Evolutionary conservation across 2,797 vertebrate genomes (phyloP).

Genomic region (Leptatherina wallacei): DNA sequence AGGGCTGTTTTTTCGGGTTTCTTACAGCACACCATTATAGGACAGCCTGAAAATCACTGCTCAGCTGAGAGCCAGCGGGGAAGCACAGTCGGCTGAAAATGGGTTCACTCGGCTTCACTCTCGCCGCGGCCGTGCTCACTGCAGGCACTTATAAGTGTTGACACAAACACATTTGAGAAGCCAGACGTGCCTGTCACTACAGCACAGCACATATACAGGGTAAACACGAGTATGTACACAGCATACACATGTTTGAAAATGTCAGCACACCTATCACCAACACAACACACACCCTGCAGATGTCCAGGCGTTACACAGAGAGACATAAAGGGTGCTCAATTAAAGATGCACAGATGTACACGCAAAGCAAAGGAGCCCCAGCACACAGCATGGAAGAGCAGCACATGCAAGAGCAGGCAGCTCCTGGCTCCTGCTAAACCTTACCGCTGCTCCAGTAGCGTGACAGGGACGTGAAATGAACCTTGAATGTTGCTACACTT

Average conservation of each 20-base stretch:
- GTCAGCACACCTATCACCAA: slow-evolving; percentile 6
- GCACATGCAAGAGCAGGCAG: slow-evolving; percentile 48
- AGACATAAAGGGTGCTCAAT: slow-evolving; percentile 31
- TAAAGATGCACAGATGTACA: slow-evolving; percentile 38
- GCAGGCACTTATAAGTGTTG: slow-evolving; percentile 58
- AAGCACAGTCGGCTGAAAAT: slow-evolving; percentile 60
- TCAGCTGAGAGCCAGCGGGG: slow-evolving; percentile 60
- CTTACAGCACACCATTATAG: slow-evolving; percentile 62
- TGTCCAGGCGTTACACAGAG: slow-evolving; percentile 7
- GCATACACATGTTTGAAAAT: slow-evolving; percentile 19
- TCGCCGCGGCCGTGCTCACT: slow-evolving; percentile 35
- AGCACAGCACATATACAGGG: not conserved
- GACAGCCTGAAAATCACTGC: slow-evolving; percentile 57
- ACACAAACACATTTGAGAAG: slow-evolving; percentile 50
- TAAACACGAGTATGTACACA: slow-evolving; percentile 14
- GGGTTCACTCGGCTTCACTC: slow-evolving; percentile 56
- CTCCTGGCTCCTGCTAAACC: slow-evolving; percentile 19
- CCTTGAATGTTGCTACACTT: slow-evolving; percentile 65
- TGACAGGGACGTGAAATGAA: slow-evolving; percentile 75
- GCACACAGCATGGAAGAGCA: slow-evolving; percentile 38
- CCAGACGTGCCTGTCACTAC: slow-evolving; percentile 8
- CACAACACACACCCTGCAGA: not conserved
- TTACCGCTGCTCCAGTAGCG: slow-evolving; percentile 46
- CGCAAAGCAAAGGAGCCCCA: slow-evolving; percentile 17
- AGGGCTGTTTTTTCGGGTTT: slow-evolving; percentile 61